Conservation (phyloP, 2,113 vertebrate genomes). For the Ammodytes dubius region DNA sequence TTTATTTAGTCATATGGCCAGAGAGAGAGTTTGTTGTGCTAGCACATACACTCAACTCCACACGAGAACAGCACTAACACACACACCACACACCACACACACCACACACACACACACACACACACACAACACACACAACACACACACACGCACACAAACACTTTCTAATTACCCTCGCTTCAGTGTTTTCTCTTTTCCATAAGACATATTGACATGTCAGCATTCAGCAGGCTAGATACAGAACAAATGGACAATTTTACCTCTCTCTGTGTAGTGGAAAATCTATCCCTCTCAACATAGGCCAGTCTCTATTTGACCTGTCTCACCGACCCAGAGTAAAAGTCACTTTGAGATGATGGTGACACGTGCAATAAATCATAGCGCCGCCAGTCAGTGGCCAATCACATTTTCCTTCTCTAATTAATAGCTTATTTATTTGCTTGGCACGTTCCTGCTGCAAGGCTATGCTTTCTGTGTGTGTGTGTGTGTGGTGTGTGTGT, state of each 20-base stretch:
- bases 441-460: constrained; percentile 58
- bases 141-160: constrained; percentile 59
- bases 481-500: constrained; percentile 44
- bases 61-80: no score
- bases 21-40: constrained; percentile 73
- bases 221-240: constrained; percentile 78
- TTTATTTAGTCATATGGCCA: constrained; percentile 81
- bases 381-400: constrained; percentile 69
- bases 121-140: no score
- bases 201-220: constrained; percentile 84
- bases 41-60: constrained; percentile 70
- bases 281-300: constrained; percentile 67
- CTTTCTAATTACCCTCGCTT: constrained; percentile 81
- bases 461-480: constrained; percentile 36
- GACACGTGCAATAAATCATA: constrained; percentile 86
- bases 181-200: constrained; percentile 79
- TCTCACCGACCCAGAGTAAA: constrained; percentile 70
- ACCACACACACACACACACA: no score
- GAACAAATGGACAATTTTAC: constrained; percentile 80
- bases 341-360: constrained; percentile 80
- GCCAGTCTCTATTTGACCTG: constrained; percentile 73
- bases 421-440: constrained; percentile 87
- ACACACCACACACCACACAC: no score
- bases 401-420: constrained; percentile 85
- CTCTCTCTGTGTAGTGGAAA: constrained; percentile 77